phyloP scores from a whole-genome alignment of 2,113 vertebrate genomes.

The Rhineura floridana region DNA sequence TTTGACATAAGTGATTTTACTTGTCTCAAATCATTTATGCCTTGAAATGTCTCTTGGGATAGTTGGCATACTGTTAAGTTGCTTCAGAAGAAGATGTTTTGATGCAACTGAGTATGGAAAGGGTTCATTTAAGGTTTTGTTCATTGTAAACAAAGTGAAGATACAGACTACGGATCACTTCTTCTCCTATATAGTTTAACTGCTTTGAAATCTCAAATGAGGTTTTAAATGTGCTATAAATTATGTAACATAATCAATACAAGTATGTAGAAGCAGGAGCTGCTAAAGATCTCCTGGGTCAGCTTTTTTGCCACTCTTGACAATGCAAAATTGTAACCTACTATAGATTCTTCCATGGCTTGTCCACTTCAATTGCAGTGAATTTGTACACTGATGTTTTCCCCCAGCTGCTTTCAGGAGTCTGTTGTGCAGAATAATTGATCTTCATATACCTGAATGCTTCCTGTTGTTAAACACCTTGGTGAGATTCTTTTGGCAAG shows the following conservation, averaged over 20 bases:
- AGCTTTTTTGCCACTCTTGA: not conserved
- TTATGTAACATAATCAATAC: conserved; percentile 59
- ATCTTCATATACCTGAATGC: rapidly evolving
- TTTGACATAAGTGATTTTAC: not conserved
- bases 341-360: not conserved
- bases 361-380: not conserved
- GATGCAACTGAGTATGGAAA: too few species aligned
- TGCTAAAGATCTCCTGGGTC: conserved; percentile 8
- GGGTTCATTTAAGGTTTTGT: not conserved
- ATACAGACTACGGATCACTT: not conserved
- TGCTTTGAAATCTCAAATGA: conserved; percentile 55
- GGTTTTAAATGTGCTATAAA: conserved; percentile 62
- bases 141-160: not conserved
- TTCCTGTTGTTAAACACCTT: not conserved
- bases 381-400: rapidly evolving
- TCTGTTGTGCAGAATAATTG: not conserved
- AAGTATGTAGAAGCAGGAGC: conserved; percentile 35
- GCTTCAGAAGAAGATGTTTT: not conserved
- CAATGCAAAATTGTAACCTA: not conserved
- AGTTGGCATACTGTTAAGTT: not conserved
- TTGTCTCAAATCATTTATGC: too few species aligned
- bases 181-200: not conserved
- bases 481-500: not conserved
- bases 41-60: not conserved
- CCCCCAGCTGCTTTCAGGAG: not conserved